phyloP scores from a whole-genome alignment of 2,113 vertebrate species.

The Murina feae region DNA sequence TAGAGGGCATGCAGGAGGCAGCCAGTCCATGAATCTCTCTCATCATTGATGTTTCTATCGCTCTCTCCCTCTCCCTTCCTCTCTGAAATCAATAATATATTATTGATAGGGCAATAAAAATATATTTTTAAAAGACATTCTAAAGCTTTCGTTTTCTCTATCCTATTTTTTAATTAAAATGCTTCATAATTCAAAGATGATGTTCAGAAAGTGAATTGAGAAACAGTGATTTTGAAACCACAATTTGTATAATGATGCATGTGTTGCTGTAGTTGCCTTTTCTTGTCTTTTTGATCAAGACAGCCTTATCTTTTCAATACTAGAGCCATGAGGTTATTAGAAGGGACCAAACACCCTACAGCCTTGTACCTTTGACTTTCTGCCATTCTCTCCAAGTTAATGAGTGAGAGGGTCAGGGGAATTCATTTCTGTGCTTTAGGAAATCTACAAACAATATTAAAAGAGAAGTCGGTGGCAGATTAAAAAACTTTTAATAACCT shows the following conservation, averaged over 20 bases:
- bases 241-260: slow-evolving; percentile 52
- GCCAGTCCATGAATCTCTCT: too few species aligned
- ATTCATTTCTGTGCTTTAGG: slow-evolving; percentile 75
- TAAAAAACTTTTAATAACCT: slow-evolving; percentile 78
- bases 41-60: too few species aligned
- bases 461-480: slow-evolving; percentile 75
- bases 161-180: slow-evolving; percentile 42
- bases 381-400: slow-evolving; percentile 72
- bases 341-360: slow-evolving; percentile 63
- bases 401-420: slow-evolving; percentile 74
- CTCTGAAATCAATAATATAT: too few species aligned
- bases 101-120: too few species aligned
- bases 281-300: slow-evolving; percentile 67
- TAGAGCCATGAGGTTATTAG: slow-evolving; percentile 67
- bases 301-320: slow-evolving; percentile 52
- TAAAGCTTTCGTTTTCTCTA: slow-evolving; percentile 33
- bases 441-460: slow-evolving; percentile 78
- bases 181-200: slow-evolving; percentile 49
- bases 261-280: slow-evolving; percentile 22
- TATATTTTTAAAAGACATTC: slow-evolving; percentile 24
- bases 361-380: slow-evolving; percentile 70
- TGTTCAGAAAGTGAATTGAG: slow-evolving; percentile 31
- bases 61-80: too few species aligned
- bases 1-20: too few species aligned
- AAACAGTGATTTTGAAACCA: slow-evolving; percentile 36